These are phyloP conservation scores for Sorex fumeus DNA, from an alignment of 2,113 vertebrate genomes.

Conservation along the genomic window DNA sequence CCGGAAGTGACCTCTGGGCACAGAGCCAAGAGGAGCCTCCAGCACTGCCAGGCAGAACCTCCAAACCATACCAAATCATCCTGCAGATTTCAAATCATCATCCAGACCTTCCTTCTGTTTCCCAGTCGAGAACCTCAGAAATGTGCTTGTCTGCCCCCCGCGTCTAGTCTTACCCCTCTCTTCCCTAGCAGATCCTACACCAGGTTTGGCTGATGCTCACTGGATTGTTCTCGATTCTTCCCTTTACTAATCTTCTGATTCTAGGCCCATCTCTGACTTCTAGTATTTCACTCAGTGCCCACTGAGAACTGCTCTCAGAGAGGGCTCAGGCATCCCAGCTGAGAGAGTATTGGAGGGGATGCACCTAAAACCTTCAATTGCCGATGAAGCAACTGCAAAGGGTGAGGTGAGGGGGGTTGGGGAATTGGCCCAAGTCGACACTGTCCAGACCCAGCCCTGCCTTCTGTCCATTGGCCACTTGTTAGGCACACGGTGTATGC, in stretches of 20 bases:
- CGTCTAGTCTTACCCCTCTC: too few relatives aligned
- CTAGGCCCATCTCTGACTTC: background rate
- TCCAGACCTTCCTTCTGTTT: background rate
- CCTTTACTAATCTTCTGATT: background rate
- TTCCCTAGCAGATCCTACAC: rapidly evolving
- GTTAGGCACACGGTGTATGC: background rate
- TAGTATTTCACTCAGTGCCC: background rate
- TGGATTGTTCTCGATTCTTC: background rate
- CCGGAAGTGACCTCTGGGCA: too few relatives aligned
- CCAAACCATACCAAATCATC: too few relatives aligned
- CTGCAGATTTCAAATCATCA: rapidly evolving
- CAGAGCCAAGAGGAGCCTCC: too few relatives aligned
- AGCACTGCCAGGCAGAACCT: too few relatives aligned
- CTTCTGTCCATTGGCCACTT: background rate
- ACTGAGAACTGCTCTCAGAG: too few relatives aligned
- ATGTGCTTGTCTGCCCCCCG: background rate
- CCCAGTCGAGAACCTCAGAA: background rate
- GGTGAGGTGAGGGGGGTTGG: background rate
- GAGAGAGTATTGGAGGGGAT: background rate
- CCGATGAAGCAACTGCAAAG: background rate
- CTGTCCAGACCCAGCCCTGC: background rate
- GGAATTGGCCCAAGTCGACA: too few relatives aligned
- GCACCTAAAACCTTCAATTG: background rate
- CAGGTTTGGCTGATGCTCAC: rapidly evolving
- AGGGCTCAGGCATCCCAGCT: background rate